A percentile compares a stretch with the other conserved stretches of the same genome.
Conservation (phyloP, 2,888 invertebrate genomes). For the Loripinus fragilis region DNA sequence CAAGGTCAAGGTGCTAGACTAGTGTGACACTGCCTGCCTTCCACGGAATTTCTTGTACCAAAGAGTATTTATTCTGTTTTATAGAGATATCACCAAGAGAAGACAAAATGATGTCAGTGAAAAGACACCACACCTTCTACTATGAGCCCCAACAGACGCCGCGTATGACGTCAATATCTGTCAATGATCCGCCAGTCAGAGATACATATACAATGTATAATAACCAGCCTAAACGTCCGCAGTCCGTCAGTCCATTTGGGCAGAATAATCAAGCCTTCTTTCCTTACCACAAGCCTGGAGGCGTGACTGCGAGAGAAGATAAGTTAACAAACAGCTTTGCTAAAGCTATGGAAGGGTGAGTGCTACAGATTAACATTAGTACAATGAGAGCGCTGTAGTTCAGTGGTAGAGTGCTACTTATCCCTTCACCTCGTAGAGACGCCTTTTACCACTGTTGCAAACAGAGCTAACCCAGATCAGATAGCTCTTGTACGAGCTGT, state of each 20-base stretch:
- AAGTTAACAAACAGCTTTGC: slow-evolving; percentile 33
- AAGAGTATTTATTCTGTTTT: neutral
- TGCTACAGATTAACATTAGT: too few relatives aligned
- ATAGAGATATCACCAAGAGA: neutral
- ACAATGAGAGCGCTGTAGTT: too few relatives aligned
- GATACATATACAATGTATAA: slow-evolving; percentile 54
- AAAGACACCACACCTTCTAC: slow-evolving; percentile 41
- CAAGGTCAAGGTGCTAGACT: too few relatives aligned
- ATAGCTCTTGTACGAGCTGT: too few relatives aligned
- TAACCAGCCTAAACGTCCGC: slow-evolving; percentile 21
- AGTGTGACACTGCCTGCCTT: too few relatives aligned
- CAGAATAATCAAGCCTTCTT: slow-evolving; percentile 45
- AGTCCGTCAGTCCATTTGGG: slow-evolving; percentile 38
- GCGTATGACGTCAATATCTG: slow-evolving; percentile 55
- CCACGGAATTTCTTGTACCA: neutral
- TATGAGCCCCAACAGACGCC: slow-evolving; percentile 43
- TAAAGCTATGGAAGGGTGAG: slow-evolving; percentile 44
- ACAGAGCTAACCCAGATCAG: too few relatives aligned
- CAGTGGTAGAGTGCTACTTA: too few relatives aligned
- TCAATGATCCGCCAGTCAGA: slow-evolving; percentile 46
- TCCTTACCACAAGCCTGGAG: slow-evolving; percentile 50
- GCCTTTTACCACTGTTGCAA: too few relatives aligned
- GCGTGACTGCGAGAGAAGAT: slow-evolving; percentile 44
- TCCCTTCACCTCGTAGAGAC: too few relatives aligned
- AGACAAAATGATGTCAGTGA: slow-evolving; percentile 20